Base-by-base conservation (phyloP, 2,888 invertebrate genomes). In the Lasioglossum malachurum region DNA sequence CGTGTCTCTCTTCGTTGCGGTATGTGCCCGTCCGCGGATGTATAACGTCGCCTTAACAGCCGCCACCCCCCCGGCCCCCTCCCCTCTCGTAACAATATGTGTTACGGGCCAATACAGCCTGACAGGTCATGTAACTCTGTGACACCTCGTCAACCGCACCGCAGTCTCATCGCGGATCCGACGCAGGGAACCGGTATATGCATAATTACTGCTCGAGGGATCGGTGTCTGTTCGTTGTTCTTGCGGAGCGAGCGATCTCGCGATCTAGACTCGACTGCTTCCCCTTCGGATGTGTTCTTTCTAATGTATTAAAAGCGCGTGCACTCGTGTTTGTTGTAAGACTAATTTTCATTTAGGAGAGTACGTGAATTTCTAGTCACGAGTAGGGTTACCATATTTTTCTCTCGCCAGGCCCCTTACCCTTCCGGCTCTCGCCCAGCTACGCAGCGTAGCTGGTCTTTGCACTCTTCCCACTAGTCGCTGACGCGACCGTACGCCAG, bases 1-100 rank as follows among this genome's bases (percentile, higher is more conserved):
- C 83, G 75, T 76, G 91, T 81, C 84, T 80, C 84, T 83, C 85
- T 81, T 82, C 71, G 81, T 87, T 80, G 84, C 82, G 82, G 83
- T 73, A 67, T 83, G 75, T 80, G 80, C 67, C 80, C 80, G 80
- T 75, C 75, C 49, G 57, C 75, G 80, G 77, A 75, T 86, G 86
- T 74, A 78, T 75, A 75, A 89, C 78, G 75, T 60, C 53, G 44
- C 57, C 74, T 83, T 80, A 81, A 82, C 75, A 86, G 74, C 41
- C 69, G 27, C n/a, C 23, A 10, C 16, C 10, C 67, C 67, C 4
- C 5, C 10, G 12, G 16, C 64, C 27, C 31, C 14, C 27, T 16
- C 27, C 64, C 7, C 64, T 64, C 64, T 60, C 57, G 78, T 86
- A 74, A 82, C 86, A 79, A 86, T 81, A 82, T 79, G 75, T 81